Conservation (phyloP, 2,888 invertebrate species). For the Lasioglossum lativentre region DNA sequence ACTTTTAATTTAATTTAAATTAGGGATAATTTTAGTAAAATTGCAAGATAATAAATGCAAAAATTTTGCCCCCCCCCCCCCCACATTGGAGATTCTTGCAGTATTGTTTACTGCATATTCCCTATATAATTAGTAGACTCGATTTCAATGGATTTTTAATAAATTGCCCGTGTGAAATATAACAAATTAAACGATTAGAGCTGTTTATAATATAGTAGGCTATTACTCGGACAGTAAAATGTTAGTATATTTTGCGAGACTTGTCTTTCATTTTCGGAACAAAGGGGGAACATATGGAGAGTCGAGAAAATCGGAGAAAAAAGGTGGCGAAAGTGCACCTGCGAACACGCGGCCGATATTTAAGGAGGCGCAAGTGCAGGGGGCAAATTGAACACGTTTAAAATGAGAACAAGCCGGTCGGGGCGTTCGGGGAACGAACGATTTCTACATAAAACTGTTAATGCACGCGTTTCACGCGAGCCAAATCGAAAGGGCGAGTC, state of each 20-base stretch:
- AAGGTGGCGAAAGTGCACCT: slow-evolving; percentile 9
- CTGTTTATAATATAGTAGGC: too few species aligned
- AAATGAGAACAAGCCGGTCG: slow-evolving; percentile 23
- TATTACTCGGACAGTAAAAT: neutral
- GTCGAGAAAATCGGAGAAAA: neutral
- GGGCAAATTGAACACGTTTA: slow-evolving; percentile 31
- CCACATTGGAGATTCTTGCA: too few species aligned
- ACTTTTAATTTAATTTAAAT: too few species aligned
- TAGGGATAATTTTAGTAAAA: too few species aligned
- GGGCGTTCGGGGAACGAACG: slow-evolving; percentile 34
- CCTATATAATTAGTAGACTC: too few species aligned
- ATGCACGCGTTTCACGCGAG: slow-evolving; percentile 46
- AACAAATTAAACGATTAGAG: too few species aligned
- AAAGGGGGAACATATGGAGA: neutral
- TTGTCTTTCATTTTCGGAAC: neutral
- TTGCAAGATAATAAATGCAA: too few species aligned
- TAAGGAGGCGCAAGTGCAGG: slow-evolving; percentile 14
- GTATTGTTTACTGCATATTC: too few species aligned
- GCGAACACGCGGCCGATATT: slow-evolving; percentile 11
- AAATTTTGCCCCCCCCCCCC: too few species aligned
- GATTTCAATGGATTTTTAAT: too few species aligned
- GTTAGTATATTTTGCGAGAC: neutral
- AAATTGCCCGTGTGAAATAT: too few species aligned
- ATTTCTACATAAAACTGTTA: slow-evolving; percentile 42
- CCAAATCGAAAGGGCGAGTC: slow-evolving; percentile 18